Percentiles rank a stretch among this genome's conserved stretches.
These are phyloP conservation scores for Hydropotes inermis DNA, from an alignment of 2,113 vertebrate species.

Conservation along the genomic window DNA sequence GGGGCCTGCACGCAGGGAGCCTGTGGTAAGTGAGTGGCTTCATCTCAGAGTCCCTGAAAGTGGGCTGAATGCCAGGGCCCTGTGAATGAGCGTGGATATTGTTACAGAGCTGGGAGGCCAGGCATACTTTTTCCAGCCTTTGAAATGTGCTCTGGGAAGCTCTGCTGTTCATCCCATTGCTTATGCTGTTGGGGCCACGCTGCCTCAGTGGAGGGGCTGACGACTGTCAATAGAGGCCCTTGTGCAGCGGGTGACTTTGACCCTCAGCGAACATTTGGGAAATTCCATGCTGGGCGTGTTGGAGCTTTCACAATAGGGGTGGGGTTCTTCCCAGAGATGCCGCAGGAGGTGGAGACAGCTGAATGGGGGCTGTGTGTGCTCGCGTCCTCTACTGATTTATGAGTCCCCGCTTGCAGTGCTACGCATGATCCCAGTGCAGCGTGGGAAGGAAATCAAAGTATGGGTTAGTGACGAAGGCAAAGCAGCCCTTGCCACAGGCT, in stretches of 20 bases:
- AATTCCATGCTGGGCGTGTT: fast-evolving
- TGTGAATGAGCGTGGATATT: too few species aligned
- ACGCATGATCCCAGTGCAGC: fast-evolving
- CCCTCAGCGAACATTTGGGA: neutral
- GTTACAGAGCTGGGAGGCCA: neutral
- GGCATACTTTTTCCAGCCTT: fast-evolving
- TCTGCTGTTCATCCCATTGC: fast-evolving
- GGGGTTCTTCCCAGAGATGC: neutral
- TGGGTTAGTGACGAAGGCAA: neutral
- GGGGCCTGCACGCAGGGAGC: neutral
- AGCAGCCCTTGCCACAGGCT: neutral
- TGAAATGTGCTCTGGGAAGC: neutral
- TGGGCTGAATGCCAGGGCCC: too few species aligned
- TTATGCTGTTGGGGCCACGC: fast-evolving
- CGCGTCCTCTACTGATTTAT: neutral
- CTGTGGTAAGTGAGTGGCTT: fast-evolving
- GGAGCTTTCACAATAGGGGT: neutral
- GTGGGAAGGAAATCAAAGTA: neutral
- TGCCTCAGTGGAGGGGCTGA: neutral
- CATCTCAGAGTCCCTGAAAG: neutral
- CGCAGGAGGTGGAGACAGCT: neutral
- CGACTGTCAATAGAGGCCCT: neutral
- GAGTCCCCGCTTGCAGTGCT: fast-evolving
- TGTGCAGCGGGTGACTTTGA: neutral
- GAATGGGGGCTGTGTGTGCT: neutral